Conservation (phyloP, 2,888 invertebrate species). For the Hipparchia semele region DNA sequence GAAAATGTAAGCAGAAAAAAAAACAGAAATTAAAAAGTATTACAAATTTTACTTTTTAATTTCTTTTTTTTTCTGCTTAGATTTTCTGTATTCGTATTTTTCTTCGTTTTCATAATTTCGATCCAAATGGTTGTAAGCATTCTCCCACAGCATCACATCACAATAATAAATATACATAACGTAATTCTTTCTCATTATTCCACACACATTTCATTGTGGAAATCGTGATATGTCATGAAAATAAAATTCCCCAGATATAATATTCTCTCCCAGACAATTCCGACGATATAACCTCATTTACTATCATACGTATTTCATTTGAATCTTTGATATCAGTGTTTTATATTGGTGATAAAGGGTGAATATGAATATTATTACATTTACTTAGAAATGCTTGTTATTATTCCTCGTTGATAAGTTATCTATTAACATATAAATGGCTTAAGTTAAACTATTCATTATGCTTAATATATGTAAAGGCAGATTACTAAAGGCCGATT, state of each 20-base stretch:
- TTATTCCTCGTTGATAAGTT: slow-evolving; percentile 1
- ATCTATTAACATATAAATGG: neutral
- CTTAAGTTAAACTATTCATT: neutral
- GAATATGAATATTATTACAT: neutral
- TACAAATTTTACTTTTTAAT: too few species aligned
- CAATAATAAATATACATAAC: slow-evolving; percentile 8
- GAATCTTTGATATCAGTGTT: slow-evolving; percentile 6
- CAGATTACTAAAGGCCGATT: too few species aligned
- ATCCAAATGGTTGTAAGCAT: too few species aligned
- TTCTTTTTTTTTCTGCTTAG: too few species aligned
- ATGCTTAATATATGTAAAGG: too few species aligned
- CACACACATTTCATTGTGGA: slow-evolving; percentile 10
- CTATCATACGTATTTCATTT: slow-evolving; percentile 17
- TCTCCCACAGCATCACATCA: neutral
- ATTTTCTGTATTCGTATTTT: too few species aligned
- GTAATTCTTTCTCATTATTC: slow-evolving; percentile 11
- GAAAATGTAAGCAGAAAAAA: too few species aligned
- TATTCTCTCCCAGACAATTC: slow-evolving; percentile 9
- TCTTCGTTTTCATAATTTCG: too few species aligned
- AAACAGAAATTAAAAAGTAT: too few species aligned
- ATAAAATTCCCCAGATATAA: neutral
- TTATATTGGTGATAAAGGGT: neutral
- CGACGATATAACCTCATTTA: slow-evolving; percentile 15
- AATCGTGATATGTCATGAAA: slow-evolving; percentile 18
- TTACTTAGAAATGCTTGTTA: slow-evolving; percentile 10